phyloP scores from a whole-genome alignment of 2,113 vertebrate genomes.

The Girardinichthys multiradiatus region DNA sequence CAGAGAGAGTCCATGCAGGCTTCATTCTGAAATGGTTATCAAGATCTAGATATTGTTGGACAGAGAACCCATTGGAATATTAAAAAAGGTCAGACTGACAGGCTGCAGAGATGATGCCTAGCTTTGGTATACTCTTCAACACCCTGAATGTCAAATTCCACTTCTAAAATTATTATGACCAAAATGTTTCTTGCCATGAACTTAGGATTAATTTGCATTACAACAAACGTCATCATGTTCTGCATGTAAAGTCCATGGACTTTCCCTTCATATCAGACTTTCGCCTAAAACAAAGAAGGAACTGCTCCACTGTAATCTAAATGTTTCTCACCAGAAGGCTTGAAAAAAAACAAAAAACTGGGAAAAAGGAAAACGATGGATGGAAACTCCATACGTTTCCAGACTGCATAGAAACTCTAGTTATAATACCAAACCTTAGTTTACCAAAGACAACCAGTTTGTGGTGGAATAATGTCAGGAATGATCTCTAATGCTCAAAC shows the following conservation, averaged over 20 bases:
- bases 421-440: no score
- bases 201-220: slow-evolving; percentile 52
- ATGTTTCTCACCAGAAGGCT: slow-evolving; percentile 39
- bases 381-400: no score
- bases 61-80: neutral
- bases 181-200: slow-evolving; percentile 44
- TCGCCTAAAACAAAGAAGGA: slow-evolving; percentile 53
- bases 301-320: slow-evolving; percentile 62
- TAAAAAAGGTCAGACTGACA: neutral
- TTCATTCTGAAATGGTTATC: neutral
- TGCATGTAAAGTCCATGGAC: slow-evolving; percentile 47
- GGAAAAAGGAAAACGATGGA: slow-evolving; percentile 40
- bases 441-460: slow-evolving; percentile 10
- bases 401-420: no score
- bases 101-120: neutral
- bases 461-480: slow-evolving; percentile 7
- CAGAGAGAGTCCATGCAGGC: neutral
- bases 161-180: slow-evolving; percentile 22
- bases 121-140: neutral
- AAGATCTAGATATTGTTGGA: neutral
- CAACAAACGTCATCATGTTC: slow-evolving; percentile 14
- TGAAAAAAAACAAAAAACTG: slow-evolving; percentile 52
- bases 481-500: neutral
- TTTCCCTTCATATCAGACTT: slow-evolving; percentile 51
- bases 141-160: slow-evolving; percentile 3